Evolutionary conservation across 2,888 invertebrate species (phyloP), one percentile per base, ranked within the genome.

Genomic region (Timandra comae): DNA sequence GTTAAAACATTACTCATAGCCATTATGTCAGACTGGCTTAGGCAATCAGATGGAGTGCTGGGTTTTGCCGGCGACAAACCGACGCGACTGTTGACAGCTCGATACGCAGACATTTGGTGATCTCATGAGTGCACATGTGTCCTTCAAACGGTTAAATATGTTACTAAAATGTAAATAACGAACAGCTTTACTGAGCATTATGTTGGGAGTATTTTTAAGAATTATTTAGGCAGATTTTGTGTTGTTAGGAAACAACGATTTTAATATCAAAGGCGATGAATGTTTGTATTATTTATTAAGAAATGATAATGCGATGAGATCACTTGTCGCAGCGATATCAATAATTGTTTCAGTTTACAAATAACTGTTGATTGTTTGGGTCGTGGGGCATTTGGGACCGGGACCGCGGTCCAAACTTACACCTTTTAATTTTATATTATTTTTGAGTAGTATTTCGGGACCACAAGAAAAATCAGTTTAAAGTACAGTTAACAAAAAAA

Each of bases 11-110:
- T 40, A 35, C 29, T 39, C 33, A 41, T 40, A 35, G 30, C 29
- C 26, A 25, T 42, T 41, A 36, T 39, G 34, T 35, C 40, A 38
- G 16, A 10, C 23, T 33, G 33, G 33, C 41, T 42, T n/a, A 47
- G 38, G 41, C 56, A 70, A 66, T 69, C 41, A 38, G 46, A 51
- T 53, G 52, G 58, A 55, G 56, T 77, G 63, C 56, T 43, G 30
- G 25, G 41, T 39, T 33, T 39, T n/a, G n/a, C n/a, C n/a, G n/a
- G n/a, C n/a, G n/a, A n/a, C 35, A 33, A 30, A 28, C 31, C 27
- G 46, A 31, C 39, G 49, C 47, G 43, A 55, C 56, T 49, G 52
- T 54, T 56, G 52, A 41, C 38, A 7, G 24, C 4, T 9, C 11
- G 11, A 10, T 7, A 24, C 6, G 3, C 24, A 24, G 9, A 23